Conservation (phyloP, 2,113 vertebrate genomes). For the Jaculus jaculus region DNA sequence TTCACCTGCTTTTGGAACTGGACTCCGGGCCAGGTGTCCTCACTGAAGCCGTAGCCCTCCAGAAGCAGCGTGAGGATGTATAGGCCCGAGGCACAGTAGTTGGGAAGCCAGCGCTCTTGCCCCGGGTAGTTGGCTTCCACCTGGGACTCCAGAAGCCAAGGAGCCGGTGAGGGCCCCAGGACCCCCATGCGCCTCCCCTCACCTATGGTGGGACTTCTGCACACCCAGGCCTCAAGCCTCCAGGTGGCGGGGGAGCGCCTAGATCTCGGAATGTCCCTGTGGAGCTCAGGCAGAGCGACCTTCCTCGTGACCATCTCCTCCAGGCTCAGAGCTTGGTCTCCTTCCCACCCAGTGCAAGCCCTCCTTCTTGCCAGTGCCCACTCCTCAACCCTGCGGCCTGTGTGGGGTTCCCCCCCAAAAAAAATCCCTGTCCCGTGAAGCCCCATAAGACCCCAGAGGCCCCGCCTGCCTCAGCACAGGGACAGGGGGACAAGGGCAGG, state of each 20-base stretch:
- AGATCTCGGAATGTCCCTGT: background rate
- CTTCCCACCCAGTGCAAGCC: background rate
- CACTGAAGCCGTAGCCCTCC: constrained; percentile 87
- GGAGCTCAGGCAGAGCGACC: background rate
- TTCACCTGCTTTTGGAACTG: constrained; percentile 89
- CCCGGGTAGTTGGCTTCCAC: background rate
- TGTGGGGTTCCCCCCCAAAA: constrained; percentile 66
- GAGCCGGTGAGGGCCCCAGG: background rate
- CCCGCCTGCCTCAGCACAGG: constrained; percentile 57
- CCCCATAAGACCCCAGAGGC: constrained; percentile 46
- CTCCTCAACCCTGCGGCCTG: constrained; percentile 67
- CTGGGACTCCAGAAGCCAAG: background rate
- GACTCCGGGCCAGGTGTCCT: constrained; percentile 83
- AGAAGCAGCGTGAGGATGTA: constrained; percentile 87
- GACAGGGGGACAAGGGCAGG: background rate
- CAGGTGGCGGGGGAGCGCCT: no score
- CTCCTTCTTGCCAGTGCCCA: background rate
- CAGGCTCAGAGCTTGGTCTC: accelerated
- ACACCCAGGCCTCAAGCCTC: background rate
- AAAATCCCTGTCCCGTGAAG: constrained; percentile 80
- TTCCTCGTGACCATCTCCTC: accelerated
- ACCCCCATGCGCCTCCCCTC: background rate
- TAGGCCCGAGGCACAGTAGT: constrained; percentile 86
- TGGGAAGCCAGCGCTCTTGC: constrained; percentile 72
- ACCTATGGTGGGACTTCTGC: no score